Percentiles rank a stretch among this genome's conserved stretches.
phyloP scores from a whole-genome alignment of 1,140 invertebrate species.

The Drosophila orosa region DNA sequence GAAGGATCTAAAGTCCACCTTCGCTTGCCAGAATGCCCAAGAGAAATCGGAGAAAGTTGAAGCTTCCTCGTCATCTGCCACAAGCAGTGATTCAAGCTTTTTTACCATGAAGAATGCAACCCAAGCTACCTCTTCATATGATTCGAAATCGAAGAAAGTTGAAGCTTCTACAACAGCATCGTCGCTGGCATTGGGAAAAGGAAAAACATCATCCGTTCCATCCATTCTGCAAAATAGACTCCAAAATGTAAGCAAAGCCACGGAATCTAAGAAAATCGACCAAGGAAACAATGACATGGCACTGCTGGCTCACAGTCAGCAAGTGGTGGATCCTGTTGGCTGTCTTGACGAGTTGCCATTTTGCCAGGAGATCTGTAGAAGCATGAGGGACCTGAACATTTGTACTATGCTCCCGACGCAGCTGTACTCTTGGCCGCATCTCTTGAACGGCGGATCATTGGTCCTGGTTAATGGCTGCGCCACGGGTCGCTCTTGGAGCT shows the following conservation, averaged over 20 bases:
- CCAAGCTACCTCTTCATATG: too few species aligned
- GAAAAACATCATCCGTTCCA: background rate
- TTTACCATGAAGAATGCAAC: too few species aligned
- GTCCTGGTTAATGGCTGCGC: slow-evolving; percentile 22
- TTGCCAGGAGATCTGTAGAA: background rate
- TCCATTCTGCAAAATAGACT: too few species aligned
- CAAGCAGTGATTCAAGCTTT: background rate
- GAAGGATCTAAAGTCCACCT: background rate
- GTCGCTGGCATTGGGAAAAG: background rate
- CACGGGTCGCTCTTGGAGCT: slow-evolving; percentile 53
- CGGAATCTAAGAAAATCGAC: background rate
- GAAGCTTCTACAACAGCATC: background rate
- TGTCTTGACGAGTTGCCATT: background rate
- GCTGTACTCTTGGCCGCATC: slow-evolving; percentile 57
- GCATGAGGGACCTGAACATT: slow-evolving; percentile 11
- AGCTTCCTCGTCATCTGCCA: background rate
- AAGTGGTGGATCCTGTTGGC: background rate
- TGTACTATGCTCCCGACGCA: slow-evolving; percentile 11
- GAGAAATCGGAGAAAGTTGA: background rate
- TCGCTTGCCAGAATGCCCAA: background rate
- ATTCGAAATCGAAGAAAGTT: background rate
- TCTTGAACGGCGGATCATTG: slow-evolving; percentile 34
- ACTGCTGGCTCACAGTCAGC: slow-evolving; percentile 42
- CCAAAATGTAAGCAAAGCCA: background rate
- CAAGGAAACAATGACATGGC: rapidly evolving